A percentile compares a stretch with the other conserved stretches of the same genome.
phyloP scores from a whole-genome alignment of 2,797 vertebrate species.

The Erethizon dorsatum region DNA sequence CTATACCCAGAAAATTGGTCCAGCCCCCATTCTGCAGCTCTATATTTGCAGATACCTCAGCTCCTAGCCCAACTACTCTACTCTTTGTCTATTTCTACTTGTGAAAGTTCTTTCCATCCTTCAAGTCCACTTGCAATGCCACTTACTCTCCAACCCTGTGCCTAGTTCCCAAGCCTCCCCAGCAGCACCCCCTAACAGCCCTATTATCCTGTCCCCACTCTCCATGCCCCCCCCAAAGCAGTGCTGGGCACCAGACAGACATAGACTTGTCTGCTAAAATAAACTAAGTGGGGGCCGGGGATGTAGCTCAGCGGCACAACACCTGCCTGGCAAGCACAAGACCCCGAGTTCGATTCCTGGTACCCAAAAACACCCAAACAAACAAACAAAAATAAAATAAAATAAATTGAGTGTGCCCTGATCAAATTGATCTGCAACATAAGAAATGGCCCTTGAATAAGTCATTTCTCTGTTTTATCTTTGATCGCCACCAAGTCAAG shows the following conservation, averaged over 20 bases:
- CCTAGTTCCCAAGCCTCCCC: rapidly evolving
- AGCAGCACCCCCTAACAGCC: neutral
- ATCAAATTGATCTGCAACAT: rapidly evolving
- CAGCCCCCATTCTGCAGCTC: neutral
- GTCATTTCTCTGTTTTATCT: neutral
- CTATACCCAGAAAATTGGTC: neutral
- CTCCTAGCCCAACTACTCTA: neutral
- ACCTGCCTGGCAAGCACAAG: neutral
- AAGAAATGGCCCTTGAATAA: neutral
- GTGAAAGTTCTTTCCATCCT: neutral
- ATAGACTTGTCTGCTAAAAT: neutral
- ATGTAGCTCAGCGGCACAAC: neutral
- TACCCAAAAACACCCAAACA: neutral
- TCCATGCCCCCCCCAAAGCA: rapidly evolving
- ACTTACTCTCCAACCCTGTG: neutral
- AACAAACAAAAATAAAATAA: neutral
- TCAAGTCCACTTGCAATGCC: neutral
- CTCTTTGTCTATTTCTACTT: neutral
- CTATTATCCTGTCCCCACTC: rapidly evolving
- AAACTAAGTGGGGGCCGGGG: too few species aligned
- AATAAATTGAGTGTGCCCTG: neutral
- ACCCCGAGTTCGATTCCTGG: neutral
- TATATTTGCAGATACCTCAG: rapidly evolving
- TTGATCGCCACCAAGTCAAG: neutral
- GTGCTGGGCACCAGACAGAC: rapidly evolving